A percentile compares a stretch with the other conserved stretches of the same genome.
Evolutionary conservation across 1,140 invertebrate genomes (phyloP).

Genomic region (Akabosia matsudoensis): DNA sequence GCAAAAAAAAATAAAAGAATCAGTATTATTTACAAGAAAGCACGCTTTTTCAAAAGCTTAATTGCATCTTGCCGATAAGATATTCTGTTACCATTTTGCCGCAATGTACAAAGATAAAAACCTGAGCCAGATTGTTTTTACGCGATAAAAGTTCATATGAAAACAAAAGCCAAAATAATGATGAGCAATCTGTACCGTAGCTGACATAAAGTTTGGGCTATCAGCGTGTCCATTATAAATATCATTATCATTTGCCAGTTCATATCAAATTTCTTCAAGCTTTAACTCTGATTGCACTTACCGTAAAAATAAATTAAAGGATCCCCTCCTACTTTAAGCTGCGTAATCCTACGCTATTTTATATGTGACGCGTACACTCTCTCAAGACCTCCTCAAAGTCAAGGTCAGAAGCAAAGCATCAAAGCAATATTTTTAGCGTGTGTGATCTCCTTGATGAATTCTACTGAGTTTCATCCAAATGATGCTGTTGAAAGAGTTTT

Average conservation of each 20-base stretch:
- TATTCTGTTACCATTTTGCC: background rate
- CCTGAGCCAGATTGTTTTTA: too few relatives aligned
- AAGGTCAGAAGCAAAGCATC: too few relatives aligned
- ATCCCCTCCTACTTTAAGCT: background rate
- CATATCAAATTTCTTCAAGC: background rate
- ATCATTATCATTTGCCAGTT: too few relatives aligned
- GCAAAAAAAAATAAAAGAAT: too few relatives aligned
- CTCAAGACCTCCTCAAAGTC: background rate
- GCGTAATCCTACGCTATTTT: background rate
- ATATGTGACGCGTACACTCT: background rate
- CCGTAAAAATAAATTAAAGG: constrained; percentile 11
- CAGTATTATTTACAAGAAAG: too few relatives aligned
- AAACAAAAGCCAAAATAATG: too few relatives aligned
- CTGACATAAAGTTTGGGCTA: too few relatives aligned
- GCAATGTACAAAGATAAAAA: background rate
- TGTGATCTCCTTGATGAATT: background rate
- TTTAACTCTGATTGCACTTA: background rate
- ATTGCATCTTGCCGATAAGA: background rate
- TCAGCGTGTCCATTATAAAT: too few relatives aligned
- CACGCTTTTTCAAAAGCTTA: background rate
- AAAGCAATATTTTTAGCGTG: too few relatives aligned
- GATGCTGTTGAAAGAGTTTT: too few relatives aligned
- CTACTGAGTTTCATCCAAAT: too few relatives aligned
- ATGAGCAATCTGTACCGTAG: background rate
- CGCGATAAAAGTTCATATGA: too few relatives aligned